Conservation (phyloP, 2,888 invertebrate genomes). For the Drosophila nigricruria region DNA sequence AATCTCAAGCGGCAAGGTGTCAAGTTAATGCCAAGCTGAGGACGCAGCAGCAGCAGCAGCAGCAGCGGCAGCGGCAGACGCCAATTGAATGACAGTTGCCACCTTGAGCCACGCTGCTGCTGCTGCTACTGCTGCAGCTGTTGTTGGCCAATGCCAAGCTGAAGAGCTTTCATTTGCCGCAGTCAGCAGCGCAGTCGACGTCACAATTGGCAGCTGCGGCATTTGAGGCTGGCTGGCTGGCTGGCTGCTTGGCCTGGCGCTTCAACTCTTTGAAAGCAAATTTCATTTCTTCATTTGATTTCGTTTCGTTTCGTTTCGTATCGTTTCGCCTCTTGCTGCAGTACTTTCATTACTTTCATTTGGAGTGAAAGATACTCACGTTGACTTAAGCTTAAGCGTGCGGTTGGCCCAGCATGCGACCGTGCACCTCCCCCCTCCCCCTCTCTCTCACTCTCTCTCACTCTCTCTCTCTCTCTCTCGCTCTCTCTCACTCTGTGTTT, state of each 20-base stretch:
- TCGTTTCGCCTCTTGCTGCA: conserved; percentile 32
- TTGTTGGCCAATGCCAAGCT: conserved; percentile 54
- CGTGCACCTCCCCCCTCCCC: background rate
- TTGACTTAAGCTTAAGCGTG: conserved; percentile 40
- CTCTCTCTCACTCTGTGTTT: conserved; percentile 22
- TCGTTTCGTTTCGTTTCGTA: conserved; percentile 55
- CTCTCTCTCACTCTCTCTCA: background rate
- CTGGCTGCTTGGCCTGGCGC: background rate
- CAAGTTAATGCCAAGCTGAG: conserved; percentile 76
- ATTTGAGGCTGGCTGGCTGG: conserved; percentile 46
- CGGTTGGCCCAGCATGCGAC: conserved; percentile 49
- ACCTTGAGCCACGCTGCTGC: conserved; percentile 68
- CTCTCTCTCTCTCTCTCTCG: background rate
- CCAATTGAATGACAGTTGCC: conserved; percentile 78
- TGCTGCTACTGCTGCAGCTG: conserved; percentile 60
- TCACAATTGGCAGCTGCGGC: conserved; percentile 47
- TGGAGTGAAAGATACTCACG: conserved; percentile 76
- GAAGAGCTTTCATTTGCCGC: conserved; percentile 71
- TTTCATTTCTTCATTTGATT: conserved; percentile 82
- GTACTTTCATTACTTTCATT: conserved; percentile 81
- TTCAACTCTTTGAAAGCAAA: conserved; percentile 63
- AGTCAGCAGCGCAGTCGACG: conserved; percentile 23
- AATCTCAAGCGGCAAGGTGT: conserved; percentile 71
- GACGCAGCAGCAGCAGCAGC: conserved; percentile 44
- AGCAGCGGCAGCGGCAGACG: conserved; percentile 33